These are phyloP conservation scores for Brachypteracias leptosomus DNA, from an alignment of 2,113 vertebrate species.

Conservation along the genomic window DNA sequence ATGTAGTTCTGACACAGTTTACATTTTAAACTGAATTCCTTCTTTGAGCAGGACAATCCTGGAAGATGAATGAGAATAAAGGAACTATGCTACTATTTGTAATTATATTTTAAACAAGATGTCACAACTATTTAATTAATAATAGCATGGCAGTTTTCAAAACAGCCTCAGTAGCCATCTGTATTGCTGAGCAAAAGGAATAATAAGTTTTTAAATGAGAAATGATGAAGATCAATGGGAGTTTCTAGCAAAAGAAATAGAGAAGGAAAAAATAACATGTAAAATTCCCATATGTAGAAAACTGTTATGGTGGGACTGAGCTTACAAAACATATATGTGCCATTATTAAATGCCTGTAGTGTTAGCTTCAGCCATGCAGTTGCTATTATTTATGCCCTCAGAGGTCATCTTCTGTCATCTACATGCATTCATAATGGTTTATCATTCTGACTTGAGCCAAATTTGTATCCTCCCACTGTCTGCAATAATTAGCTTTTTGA, in stretches of 20 bases:
- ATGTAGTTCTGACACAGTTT: not conserved
- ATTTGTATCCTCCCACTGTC: not conserved
- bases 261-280: not conserved
- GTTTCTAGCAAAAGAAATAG: not conserved
- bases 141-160: not conserved
- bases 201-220: not conserved
- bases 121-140: not conserved
- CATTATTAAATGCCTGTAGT: not conserved
- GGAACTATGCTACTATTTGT: not conserved
- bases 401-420: not conserved
- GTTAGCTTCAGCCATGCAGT: not conserved
- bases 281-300: not conserved
- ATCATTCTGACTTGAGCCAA: not conserved
- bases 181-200: not conserved
- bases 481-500: not conserved
- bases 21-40: not conserved
- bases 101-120: not conserved
- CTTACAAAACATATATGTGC: not conserved
- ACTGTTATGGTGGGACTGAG: not conserved
- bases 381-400: not conserved
- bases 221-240: not conserved
- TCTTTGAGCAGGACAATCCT: not conserved
- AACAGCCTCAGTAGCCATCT: not conserved
- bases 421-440: not conserved
- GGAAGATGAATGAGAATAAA: not conserved